A percentile compares a stretch with the other conserved stretches of the same genome.
Conservation (phyloP, 1,140 invertebrate species). For the Zaprionus ornatus region DNA sequence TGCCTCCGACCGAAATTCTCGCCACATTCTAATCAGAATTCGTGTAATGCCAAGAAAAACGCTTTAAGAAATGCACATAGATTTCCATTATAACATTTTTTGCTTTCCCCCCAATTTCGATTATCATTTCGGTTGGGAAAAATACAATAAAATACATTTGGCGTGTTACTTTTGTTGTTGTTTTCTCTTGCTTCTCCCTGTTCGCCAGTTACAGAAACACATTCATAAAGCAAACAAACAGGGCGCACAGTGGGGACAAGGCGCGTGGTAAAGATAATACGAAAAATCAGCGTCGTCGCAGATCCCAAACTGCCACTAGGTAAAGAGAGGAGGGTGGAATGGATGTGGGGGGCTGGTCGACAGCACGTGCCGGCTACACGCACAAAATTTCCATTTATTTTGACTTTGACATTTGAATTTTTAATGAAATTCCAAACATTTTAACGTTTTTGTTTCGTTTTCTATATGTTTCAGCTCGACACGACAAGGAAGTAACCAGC, state of each 20-base stretch:
- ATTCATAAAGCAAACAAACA: constrained; percentile 68
- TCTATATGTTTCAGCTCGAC: constrained; percentile 41
- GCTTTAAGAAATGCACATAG: constrained; percentile 29
- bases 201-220: constrained; percentile 55
- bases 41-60: constrained; percentile 6
- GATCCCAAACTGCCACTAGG: background rate
- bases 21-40: constrained; percentile 17
- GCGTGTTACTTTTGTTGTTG: background rate
- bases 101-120: constrained; percentile 2
- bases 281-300: constrained; percentile 20
- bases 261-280: constrained; percentile 49
- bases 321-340: background rate
- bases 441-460: constrained; percentile 60
- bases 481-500: background rate
- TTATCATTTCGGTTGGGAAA: constrained; percentile 27
- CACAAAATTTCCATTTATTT: constrained; percentile 77
- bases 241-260: constrained; percentile 34
- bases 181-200: background rate
- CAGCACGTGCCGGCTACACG: constrained; percentile 61
- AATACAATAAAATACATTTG: constrained; percentile 24
- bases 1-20: background rate
- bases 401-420: constrained; percentile 80
- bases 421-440: constrained; percentile 82
- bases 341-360: background rate
- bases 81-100: constrained; percentile 37